Base-by-base conservation (phyloP, 2,797 vertebrate genomes). In the Danio albolineatus region DNA sequence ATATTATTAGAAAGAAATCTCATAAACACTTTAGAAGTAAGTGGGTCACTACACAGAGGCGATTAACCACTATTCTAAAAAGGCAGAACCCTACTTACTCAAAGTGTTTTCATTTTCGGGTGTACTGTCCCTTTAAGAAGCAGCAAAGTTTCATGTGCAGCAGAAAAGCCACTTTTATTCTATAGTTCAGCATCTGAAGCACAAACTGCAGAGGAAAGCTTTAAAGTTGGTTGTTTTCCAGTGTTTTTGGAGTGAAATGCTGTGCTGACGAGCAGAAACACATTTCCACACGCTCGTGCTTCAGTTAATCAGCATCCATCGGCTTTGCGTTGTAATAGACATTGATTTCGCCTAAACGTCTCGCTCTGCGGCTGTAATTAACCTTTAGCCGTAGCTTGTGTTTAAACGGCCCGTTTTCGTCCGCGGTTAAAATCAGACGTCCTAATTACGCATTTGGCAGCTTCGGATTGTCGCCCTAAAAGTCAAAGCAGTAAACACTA, bases 361-460 rank as follows among this genome's bases (percentile, higher is more conserved):
- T 92, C 92, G 91, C 92, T 94, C 86, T 93, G 93, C 91, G 93
- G 93, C 94, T 94, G 93, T 91, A 93, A 96, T 95, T 96, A 96
- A 91, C 91, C 93, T 93, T 94, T 95, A 94, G 94, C 95, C 89
- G 91, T 90, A 83, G 93, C 90, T 91, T 91, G 92, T 92, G 91
- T 94, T 94, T 93, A 93, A 94, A 56, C 21, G 16, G 46, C 39
- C 74, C 13, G 61, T 9, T 49, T 14, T 6, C 7, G 14, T 4
- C 0, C 17, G 17, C 93, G 91, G 91, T 60, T 74, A 85, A 88
- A 93, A 93, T 93, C 92, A 79, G 92, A 92, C 91, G 89, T 89
- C 92, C 91, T 91, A 89, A 91, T 86, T 87, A 82, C 88, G 82
- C 89, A 87, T 88, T 92, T 87, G 88, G 87, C 89, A 83, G 88